phyloP scores from a whole-genome alignment of 2,797 vertebrate genomes.

The Helostoma temminkii region DNA sequence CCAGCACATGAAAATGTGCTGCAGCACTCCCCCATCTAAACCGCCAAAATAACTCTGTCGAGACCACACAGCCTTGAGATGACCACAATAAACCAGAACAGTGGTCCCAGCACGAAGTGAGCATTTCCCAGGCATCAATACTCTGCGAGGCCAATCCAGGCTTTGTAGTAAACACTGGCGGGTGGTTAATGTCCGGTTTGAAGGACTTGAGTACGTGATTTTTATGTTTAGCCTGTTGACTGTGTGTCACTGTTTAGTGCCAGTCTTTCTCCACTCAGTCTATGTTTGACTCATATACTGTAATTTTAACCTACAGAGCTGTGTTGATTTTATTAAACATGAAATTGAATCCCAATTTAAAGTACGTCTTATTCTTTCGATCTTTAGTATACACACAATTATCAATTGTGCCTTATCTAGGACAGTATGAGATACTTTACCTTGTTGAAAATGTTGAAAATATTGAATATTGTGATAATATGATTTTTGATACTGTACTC shows the following conservation, averaged over 20 bases:
- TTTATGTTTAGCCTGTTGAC: slow-evolving; percentile 47
- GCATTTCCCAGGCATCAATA: slow-evolving; percentile 71
- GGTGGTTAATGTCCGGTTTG: slow-evolving; percentile 66
- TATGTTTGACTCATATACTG: slow-evolving; percentile 10
- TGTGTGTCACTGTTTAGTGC: slow-evolving; percentile 27
- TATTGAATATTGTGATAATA: too few species aligned
- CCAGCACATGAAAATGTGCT: slow-evolving; percentile 55
- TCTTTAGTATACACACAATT: too few species aligned
- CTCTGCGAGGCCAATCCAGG: slow-evolving; percentile 54
- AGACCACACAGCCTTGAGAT: slow-evolving; percentile 76
- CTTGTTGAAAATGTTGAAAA: too few species aligned
- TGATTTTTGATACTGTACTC: too few species aligned
- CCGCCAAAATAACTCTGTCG: slow-evolving; percentile 61
- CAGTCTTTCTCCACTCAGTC: slow-evolving; percentile 25
- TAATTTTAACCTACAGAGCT: slow-evolving; percentile 8
- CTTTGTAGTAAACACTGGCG: slow-evolving; percentile 72
- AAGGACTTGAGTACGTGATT: slow-evolving; percentile 50
- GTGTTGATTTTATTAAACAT: slow-evolving; percentile 5
- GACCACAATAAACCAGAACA: slow-evolving; percentile 79
- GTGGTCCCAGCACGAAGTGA: slow-evolving; percentile 73
- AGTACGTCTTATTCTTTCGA: too few species aligned
- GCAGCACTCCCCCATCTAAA: slow-evolving; percentile 46
- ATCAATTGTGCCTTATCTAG: slow-evolving; percentile 12
- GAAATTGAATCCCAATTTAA: slow-evolving; percentile 29
- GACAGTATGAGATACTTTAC: background rate